Evolutionary conservation across 2,113 vertebrate species (phyloP).

Genomic region (Bufo bufo): DNA sequence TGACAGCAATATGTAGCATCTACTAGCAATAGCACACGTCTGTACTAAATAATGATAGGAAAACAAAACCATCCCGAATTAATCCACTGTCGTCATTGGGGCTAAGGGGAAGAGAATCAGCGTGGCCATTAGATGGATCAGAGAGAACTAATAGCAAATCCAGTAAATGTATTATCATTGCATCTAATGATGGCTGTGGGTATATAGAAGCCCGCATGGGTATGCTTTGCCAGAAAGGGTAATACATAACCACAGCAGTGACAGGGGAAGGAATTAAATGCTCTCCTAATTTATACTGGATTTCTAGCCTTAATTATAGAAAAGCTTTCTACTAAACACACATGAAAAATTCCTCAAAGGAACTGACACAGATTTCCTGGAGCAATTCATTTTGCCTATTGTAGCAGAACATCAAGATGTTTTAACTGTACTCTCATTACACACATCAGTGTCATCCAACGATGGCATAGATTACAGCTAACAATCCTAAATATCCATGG

Average conservation of each 20-base stretch:
- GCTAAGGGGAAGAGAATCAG: not conserved
- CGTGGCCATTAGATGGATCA: not conserved
- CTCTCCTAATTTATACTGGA: not conserved
- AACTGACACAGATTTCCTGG: constrained; percentile 7
- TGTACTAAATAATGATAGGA: not conserved
- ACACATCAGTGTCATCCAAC: not conserved
- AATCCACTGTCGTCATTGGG: not conserved
- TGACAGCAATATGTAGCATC: no score
- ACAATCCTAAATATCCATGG: not conserved
- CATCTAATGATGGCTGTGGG: not conserved
- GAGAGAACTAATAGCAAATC: not conserved
- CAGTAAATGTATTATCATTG: not conserved
- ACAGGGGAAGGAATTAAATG: constrained; percentile 4
- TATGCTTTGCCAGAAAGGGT: not conserved
- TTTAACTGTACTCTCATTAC: not conserved
- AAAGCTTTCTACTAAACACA: constrained; percentile 1
- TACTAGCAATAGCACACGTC: not conserved
- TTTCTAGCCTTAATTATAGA: constrained; percentile 15
- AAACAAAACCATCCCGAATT: not conserved
- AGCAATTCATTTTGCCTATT: not conserved
- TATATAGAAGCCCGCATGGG: not conserved
- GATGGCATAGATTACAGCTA: not conserved
- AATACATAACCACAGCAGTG: not conserved
- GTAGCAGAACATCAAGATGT: not conserved
- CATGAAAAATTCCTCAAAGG: not conserved